A percentile compares a stretch with the other conserved stretches of the same genome.
These are phyloP conservation scores for Thunnus albacares DNA, from an alignment of 2,797 vertebrate species.

Conservation along the genomic window DNA sequence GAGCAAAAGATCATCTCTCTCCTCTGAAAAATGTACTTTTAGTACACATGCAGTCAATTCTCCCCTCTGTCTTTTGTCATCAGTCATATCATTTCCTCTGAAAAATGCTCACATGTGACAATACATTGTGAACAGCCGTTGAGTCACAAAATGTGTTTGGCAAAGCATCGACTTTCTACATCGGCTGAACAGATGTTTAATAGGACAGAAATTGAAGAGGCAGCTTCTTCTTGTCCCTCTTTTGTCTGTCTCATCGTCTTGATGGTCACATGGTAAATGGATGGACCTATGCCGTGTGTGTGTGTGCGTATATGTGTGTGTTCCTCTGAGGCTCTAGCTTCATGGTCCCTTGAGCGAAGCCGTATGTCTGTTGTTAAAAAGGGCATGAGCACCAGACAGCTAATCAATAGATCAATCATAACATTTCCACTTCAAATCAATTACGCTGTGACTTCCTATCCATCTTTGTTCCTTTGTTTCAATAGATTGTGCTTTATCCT, in stretches of 20 bases:
- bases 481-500: conserved; percentile 9
- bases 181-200: conserved; percentile 58
- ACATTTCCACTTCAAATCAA: conserved; percentile 87
- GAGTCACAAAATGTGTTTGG: conserved; percentile 39
- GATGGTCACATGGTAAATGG: conserved; percentile 56
- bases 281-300: conserved; percentile 24
- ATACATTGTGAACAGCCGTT: conserved; percentile 15
- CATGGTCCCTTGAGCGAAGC: conserved; percentile 70
- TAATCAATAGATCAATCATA: conserved; percentile 89
- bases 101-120: conserved; percentile 16
- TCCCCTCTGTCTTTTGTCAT: conserved; percentile 20
- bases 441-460: conserved; percentile 68
- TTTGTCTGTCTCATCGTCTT: conserved; percentile 53
- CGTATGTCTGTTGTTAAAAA: conserved; percentile 80
- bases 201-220: conserved; percentile 28
- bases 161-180: conserved; percentile 23
- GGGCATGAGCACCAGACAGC: conserved; percentile 66
- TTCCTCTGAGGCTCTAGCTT: conserved; percentile 53
- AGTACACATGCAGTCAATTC: not conserved
- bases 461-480: conserved; percentile 63
- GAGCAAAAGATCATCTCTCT: not conserved
- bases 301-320: conserved; percentile 35
- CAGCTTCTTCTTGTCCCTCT: conserved; percentile 41
- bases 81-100: not conserved
- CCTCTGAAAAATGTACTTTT: no score